Percentiles rank a stretch among this genome's conserved stretches.
Evolutionary conservation across 2,797 vertebrate species (phyloP).

Genomic region (Artibeus lituratus): DNA sequence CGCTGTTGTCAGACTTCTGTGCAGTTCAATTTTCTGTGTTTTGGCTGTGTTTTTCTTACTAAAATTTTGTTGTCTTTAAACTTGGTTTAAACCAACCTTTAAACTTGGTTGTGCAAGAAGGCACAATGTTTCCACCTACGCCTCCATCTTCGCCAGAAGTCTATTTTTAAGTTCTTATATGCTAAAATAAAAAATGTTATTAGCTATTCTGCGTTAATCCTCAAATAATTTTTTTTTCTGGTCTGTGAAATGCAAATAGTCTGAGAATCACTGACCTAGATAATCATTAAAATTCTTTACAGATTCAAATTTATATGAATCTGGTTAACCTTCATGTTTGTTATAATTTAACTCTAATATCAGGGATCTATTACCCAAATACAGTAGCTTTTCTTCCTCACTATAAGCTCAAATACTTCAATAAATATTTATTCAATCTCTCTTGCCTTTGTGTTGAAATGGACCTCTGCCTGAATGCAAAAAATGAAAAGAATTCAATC

Average conservation of each 20-base stretch:
- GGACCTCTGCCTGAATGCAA: not conserved
- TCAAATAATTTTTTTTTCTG: not conserved
- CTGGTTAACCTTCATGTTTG: not conserved
- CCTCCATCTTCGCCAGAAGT: too few species aligned
- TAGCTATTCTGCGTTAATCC: not conserved
- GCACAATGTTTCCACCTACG: too few species aligned
- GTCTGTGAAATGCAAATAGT: not conserved
- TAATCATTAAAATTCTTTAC: not conserved
- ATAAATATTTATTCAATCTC: slow-evolving; percentile 10
- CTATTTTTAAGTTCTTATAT: not conserved
- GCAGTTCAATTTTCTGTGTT: too few species aligned
- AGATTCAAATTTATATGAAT: not conserved
- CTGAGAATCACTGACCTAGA: not conserved
- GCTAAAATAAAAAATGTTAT: not conserved
- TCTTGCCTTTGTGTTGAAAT: slow-evolving; percentile 6
- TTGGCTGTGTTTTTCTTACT: too few species aligned
- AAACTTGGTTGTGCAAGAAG: too few species aligned
- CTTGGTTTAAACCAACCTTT: too few species aligned
- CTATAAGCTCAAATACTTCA: not conserved
- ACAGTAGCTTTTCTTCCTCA: not conserved
- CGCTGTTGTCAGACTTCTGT: too few species aligned
- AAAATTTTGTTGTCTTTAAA: too few species aligned
- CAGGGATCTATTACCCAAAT: not conserved
- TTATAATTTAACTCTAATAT: slow-evolving; percentile 2
- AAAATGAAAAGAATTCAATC: not conserved